Base-by-base conservation (phyloP, 1,140 invertebrate genomes). In the Bombyx mori region DNA sequence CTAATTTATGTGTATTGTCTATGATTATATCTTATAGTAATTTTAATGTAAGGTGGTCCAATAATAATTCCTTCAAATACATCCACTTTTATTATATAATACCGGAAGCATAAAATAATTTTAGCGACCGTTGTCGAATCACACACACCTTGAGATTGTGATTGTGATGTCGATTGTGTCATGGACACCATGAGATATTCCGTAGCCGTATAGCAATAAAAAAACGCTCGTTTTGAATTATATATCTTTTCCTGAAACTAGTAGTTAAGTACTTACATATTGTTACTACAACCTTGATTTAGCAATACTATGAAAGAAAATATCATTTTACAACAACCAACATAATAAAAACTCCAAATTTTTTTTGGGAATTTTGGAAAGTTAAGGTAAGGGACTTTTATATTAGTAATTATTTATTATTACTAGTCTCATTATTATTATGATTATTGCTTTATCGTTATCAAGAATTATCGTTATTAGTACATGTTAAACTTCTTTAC, bases 81-180 rank as follows among this genome's bases (percentile, higher is more conserved):
- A n/a, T 1, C 8, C 0, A 12, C 2, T 5, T 5, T n/a, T 18
- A 18, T 18, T 18, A 18, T 49, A 49, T 9, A 49, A 49, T 49
- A 43, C 62, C 62, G 62, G 62, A 63, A 63, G 56, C 55, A 2
- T 35, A 35, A 35, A 35, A 35, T 35, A 67, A 68, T 65, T 65
- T 60, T 55, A 58, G 59, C 44, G 48, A 18, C 45, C 49, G 56
- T 53, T 52, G 50, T 43, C 51, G 48, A 12, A 47, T 26, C 46
- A 35, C 26, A 35, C 26, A 35, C 59, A 52, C 62, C 62, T 68
- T 68, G 60, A 60, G 56, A 46, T 35, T 35, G 26, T 35, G 4
- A 35, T 35, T 35, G 10, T 42, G 49, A 58, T 58, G 66, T 58
- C 53, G 62, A 65, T 68, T 68, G 62, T 62, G 62, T 65, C 66